phyloP scores from a whole-genome alignment of 2,113 vertebrate species.

The Nipponia nippon region DNA sequence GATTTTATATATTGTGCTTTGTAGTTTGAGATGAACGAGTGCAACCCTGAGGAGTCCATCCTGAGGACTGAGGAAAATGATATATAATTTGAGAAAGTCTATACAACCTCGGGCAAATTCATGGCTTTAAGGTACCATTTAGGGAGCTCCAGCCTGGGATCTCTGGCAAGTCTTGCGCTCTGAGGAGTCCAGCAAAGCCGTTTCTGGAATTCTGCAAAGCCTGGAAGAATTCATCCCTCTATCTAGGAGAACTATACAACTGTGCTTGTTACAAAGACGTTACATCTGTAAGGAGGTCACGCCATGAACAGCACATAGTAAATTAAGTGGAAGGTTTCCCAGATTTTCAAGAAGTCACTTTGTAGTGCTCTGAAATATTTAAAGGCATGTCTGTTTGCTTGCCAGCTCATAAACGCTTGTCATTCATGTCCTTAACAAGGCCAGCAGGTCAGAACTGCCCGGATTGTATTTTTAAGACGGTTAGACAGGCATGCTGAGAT shows the following conservation, averaged over 20 bases:
- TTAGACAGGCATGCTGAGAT: conserved; percentile 61
- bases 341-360: conserved; percentile 29
- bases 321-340: conserved; percentile 43
- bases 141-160: background rate
- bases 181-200: background rate
- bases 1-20: background rate
- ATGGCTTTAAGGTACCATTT: background rate
- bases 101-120: background rate
- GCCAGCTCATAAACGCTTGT: conserved; percentile 56
- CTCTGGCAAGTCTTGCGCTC: background rate
- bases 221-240: background rate
- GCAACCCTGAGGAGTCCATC: background rate
- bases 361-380: conserved; percentile 55
- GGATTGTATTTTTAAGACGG: conserved; percentile 10
- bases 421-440: conserved; percentile 46
- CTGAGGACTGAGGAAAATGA: background rate
- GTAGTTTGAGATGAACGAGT: background rate
- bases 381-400: conserved; percentile 56
- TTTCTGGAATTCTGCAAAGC: background rate
- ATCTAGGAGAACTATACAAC: background rate
- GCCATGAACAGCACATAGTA: background rate
- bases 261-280: conserved; percentile 21
- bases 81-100: background rate
- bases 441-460: conserved; percentile 34
- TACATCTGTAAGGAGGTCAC: conserved; percentile 14